Evolutionary conservation across 92 coral and sea anemone species (phyloP).

Genomic region (Phenganax stokvisi): DNA sequence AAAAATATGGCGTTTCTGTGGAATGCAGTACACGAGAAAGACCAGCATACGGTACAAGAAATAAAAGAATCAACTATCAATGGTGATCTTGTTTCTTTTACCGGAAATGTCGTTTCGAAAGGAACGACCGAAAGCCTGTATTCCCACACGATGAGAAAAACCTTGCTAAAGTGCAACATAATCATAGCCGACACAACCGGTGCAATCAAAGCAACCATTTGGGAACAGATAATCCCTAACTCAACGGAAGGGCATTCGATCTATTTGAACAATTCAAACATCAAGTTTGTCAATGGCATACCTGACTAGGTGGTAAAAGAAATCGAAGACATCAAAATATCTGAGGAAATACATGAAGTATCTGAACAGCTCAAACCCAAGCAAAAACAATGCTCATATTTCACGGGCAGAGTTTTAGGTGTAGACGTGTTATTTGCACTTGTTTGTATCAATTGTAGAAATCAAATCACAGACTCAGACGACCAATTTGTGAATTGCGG

Average conservation of each 20-base stretch:
- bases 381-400: background rate
- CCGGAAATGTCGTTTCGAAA: constrained; percentile 43
- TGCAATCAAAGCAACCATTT: constrained; percentile 38
- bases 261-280: constrained; percentile 33
- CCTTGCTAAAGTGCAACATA: constrained; percentile 39
- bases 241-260: constrained; percentile 31
- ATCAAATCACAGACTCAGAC: no score
- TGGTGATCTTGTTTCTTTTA: constrained; percentile 42
- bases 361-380: background rate
- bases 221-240: constrained; percentile 28
- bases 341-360: background rate
- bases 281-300: constrained; percentile 27
- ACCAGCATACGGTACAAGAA: constrained; percentile 18
- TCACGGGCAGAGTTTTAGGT: background rate
- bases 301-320: constrained; percentile 22
- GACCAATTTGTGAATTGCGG: no score
- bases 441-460: no score
- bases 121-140: constrained; percentile 9
- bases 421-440: no score
- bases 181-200: constrained; percentile 37
- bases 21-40: constrained; percentile 25
- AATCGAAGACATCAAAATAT: constrained; percentile 12
- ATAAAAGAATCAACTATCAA: constrained; percentile 32
- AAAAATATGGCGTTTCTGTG: constrained; percentile 30
- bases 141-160: constrained; percentile 31